phyloP scores from a whole-genome alignment of 2,113 vertebrate species.

The Recurvirostra avosetta region DNA sequence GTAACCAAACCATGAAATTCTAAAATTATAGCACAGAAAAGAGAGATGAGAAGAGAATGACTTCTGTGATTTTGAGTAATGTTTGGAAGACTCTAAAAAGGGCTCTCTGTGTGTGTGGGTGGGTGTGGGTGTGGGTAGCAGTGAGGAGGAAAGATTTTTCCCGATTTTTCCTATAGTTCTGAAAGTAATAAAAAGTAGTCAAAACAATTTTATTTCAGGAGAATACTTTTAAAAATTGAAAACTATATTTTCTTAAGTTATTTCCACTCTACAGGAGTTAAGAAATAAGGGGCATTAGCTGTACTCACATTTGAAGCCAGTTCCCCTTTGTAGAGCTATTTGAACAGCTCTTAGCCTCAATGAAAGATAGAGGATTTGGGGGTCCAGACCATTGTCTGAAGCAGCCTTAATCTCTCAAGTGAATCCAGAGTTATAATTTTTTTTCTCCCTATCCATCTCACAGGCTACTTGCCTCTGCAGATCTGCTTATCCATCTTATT shows the following conservation, averaged over 20 bases:
- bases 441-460: neutral
- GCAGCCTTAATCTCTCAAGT: neutral
- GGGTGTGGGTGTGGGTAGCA: neutral
- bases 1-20: neutral
- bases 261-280: neutral
- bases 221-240: neutral
- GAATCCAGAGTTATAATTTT: neutral
- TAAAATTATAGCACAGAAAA: neutral
- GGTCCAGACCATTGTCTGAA: neutral
- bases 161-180: neutral
- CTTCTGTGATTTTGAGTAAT: neutral
- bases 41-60: neutral
- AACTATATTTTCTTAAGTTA: neutral
- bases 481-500: neutral
- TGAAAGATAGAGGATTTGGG: neutral
- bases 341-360: neutral
- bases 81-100: neutral
- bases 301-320: neutral
- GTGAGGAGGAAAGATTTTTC: neutral
- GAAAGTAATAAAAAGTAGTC: neutral
- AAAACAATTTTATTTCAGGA: neutral
- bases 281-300: neutral
- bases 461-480: neutral
- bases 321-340: neutral
- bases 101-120: accelerated